Conservation (phyloP, 2,888 invertebrate species). For the Chrysolina oricalcia region DNA sequence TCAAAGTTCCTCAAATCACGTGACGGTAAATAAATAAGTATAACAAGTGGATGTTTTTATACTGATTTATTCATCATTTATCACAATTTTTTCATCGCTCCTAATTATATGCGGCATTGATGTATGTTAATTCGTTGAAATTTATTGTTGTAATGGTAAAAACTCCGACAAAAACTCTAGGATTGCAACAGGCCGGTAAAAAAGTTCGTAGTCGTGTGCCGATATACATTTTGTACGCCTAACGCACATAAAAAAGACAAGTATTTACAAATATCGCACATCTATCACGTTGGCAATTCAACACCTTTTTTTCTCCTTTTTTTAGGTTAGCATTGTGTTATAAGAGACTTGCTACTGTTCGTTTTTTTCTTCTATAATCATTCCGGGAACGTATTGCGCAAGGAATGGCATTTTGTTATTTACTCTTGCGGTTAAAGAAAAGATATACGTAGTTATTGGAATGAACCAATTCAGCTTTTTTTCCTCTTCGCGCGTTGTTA, state of each 20-base stretch:
- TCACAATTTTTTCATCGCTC: slow-evolving; percentile 6
- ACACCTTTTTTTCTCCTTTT: slow-evolving; percentile 38
- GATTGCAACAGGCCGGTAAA: slow-evolving; percentile 18
- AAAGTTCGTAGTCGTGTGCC: slow-evolving; percentile 33
- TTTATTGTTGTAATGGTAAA: slow-evolving; percentile 19
- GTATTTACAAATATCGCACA: slow-evolving; percentile 29
- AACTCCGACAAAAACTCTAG: slow-evolving; percentile 11
- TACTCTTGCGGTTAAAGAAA: slow-evolving; percentile 28
- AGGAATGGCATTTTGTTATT: slow-evolving; percentile 27
- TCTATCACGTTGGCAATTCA: slow-evolving; percentile 30
- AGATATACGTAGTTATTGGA: slow-evolving; percentile 1
- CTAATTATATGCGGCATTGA: slow-evolving; percentile 19
- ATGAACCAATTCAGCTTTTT: slow-evolving; percentile 41
- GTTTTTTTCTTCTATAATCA: neutral
- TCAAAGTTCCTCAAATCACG: neutral
- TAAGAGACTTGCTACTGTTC: slow-evolving; percentile 20
- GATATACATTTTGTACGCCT: slow-evolving; percentile 22
- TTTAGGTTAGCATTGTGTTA: slow-evolving; percentile 17
- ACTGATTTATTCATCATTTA: slow-evolving; percentile 2
- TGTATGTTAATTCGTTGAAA: slow-evolving; percentile 14
- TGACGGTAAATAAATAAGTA: neutral
- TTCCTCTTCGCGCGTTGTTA: slow-evolving; percentile 42
- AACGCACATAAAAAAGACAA: slow-evolving; percentile 31
- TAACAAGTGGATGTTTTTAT: neutral
- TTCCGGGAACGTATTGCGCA: neutral